Evolutionary conservation across 1,140 invertebrate species (phyloP), one percentile per base, ranked within the genome.

Genomic region (Cotesia typhae): DNA sequence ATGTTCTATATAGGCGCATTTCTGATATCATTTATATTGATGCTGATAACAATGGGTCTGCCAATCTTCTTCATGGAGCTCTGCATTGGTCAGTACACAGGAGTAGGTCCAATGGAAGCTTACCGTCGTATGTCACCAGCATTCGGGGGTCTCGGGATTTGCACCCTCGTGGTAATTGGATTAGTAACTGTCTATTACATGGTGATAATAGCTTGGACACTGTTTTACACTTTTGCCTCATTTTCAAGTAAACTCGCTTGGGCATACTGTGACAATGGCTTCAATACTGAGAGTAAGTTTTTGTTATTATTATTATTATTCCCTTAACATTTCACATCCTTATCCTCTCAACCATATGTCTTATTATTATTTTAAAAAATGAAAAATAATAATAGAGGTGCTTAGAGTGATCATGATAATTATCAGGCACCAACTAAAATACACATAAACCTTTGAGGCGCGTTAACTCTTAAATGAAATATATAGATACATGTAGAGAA

Each of bases 171-270:
- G 9, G 93, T 96, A 67, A 94, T 95, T 0, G 89, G 89, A 35
- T 89, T 94, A 76, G 89, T 96, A 36, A 93, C 93, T 60, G 90
- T 94, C 5, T 96, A 95, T 80, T 96, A 95, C 82, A 94, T 94
- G 88, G 89, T 95, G 4, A 93, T 96, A 59, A 90, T 95, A 0
- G 89, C 92, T 0, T 95, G 94, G 94, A 91, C 91, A 0, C 78
- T 94, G 36, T 93, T 92, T 80, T 95, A 95, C 78, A 90, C 93
- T 0, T 90, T 93, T 68, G 88, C 90, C 7, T 94, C 93, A 0
- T 91, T 95, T 76, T 88, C 85, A 10, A 87, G 88, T 0, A 87
- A 89, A 3, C 85, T 95, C 28, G 90, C 90, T 6, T 96, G 94
- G 93, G 92, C 90, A 60, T 86, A 87, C 7, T 94, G 93, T 78